Conservation (phyloP, 2,888 invertebrate genomes). For the Papilio elwesi region DNA sequence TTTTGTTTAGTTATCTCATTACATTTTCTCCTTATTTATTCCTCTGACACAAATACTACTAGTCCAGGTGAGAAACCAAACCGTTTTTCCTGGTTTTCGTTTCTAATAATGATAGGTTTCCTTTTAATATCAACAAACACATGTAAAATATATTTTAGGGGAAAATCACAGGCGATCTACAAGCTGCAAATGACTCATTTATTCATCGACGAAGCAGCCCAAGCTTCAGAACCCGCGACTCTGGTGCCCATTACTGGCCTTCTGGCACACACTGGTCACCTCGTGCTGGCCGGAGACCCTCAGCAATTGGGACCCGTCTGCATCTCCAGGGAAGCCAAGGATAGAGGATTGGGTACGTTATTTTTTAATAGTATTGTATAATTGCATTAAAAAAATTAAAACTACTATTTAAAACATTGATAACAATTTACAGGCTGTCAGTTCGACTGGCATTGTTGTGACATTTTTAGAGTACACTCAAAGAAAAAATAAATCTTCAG, state of each 20-base stretch:
- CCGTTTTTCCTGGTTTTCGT: too few relatives aligned
- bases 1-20: too few relatives aligned
- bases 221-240: constrained; percentile 93
- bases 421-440: too few relatives aligned
- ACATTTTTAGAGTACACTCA: too few relatives aligned
- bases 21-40: too few relatives aligned
- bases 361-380: not conserved
- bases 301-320: constrained; percentile 94
- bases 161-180: constrained; percentile 47
- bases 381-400: too few relatives aligned
- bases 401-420: too few relatives aligned
- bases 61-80: too few relatives aligned
- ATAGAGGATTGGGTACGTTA: constrained; percentile 86
- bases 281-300: constrained; percentile 92
- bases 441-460: too few relatives aligned
- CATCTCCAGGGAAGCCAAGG: constrained; percentile 83
- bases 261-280: constrained; percentile 80
- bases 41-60: too few relatives aligned
- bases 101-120: too few relatives aligned
- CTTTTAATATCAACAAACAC: not conserved
- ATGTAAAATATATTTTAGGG: constrained; percentile 42
- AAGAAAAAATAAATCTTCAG: too few relatives aligned
- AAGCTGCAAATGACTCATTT: constrained; percentile 88
- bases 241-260: constrained; percentile 84
- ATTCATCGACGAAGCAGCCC: constrained; percentile 96